Conservation (phyloP, 2,797 vertebrate species). For the Emydoidea blandingii region DNA sequence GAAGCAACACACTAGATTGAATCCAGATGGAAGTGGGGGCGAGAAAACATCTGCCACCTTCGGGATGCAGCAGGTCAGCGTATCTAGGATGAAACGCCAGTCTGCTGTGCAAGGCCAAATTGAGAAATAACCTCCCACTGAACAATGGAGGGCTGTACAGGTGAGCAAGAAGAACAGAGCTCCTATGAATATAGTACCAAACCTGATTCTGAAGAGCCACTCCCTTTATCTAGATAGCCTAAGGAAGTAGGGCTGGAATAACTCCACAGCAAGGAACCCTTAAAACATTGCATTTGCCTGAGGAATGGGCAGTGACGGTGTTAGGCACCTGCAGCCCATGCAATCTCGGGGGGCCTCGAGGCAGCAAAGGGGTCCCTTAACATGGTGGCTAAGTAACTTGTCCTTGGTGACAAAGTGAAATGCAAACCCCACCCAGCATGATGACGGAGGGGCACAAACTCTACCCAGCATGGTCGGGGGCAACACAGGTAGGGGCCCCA, state of each 20-base stretch:
- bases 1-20: conserved; percentile 27
- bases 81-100: conserved; percentile 4
- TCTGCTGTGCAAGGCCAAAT: conserved; percentile 46
- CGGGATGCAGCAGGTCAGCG: conserved; percentile 26
- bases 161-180: not conserved
- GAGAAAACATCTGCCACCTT: conserved; percentile 61
- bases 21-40: conserved; percentile 63
- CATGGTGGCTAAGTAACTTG: not conserved
- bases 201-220: not conserved
- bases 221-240: not conserved
- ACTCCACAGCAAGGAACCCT: not conserved
- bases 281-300: not conserved
- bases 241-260: not conserved
- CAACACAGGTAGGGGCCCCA: not conserved
- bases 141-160: not conserved
- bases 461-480: not conserved
- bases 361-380: not conserved
- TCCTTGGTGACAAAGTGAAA: not conserved
- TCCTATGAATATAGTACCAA: not conserved
- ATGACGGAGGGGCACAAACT: not conserved
- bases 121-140: conserved; percentile 33
- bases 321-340: not conserved
- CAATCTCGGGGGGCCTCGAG: not conserved
- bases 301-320: not conserved
- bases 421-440: not conserved